A percentile compares a stretch with the other conserved stretches of the same genome.
Conservation (phyloP, 64 coral and sea anemone genomes). For the Stylophora pistillata region DNA sequence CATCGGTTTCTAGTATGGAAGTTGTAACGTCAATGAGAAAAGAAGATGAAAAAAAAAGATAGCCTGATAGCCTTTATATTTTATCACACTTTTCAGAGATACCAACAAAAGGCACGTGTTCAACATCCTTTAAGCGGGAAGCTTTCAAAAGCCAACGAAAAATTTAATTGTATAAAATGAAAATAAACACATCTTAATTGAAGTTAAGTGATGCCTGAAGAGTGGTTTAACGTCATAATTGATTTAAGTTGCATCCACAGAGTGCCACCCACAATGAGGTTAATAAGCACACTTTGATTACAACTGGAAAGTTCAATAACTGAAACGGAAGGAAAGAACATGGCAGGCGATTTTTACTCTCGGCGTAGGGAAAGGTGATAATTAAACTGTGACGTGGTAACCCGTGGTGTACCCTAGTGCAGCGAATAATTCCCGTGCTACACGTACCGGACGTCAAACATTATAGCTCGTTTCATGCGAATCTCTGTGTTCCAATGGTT, state of each 20-base stretch:
- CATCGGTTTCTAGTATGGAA: too few relatives aligned
- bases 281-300: conserved; percentile 37
- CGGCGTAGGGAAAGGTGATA: not conserved
- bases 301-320: not conserved
- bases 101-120: conserved; percentile 8
- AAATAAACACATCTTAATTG: conserved; percentile 45
- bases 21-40: not conserved
- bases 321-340: conserved; percentile 12
- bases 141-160: not conserved
- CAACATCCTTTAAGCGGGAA: conserved; percentile 10
- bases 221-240: conserved; percentile 26
- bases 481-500: conserved; percentile 27
- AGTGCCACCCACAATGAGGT: conserved; percentile 28
- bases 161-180: not conserved
- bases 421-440: not conserved
- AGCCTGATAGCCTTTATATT: not conserved
- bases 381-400: conserved; percentile 9
- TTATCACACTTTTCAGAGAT: not conserved
- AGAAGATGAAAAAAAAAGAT: not conserved
- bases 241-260: not conserved
- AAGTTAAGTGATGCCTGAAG: not conserved
- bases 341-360: not conserved
- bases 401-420: not conserved
- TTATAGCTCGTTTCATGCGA: not conserved
- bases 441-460: not conserved